phyloP scores from a whole-genome alignment of 2,888 invertebrate genomes.

The Ellobium chinense region DNA sequence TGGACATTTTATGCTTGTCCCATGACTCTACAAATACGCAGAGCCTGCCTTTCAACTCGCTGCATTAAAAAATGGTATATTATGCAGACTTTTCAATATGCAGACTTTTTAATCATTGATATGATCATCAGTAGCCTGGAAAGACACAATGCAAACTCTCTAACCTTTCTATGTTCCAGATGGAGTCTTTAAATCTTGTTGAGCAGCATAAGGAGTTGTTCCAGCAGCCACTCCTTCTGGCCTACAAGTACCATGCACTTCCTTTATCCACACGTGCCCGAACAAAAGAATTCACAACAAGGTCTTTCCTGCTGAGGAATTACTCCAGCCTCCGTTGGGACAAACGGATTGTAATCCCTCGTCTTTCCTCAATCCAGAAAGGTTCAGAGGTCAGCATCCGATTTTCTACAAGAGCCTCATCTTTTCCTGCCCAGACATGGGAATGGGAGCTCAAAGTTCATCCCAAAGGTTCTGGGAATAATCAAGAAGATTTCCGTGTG shows the following conservation, averaged over 20 bases:
- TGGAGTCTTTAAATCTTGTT: slow-evolving; percentile 87
- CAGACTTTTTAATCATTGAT: too few species aligned
- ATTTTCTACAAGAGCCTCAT: slow-evolving; percentile 78
- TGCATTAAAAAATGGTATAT: too few species aligned
- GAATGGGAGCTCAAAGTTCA: slow-evolving; percentile 79
- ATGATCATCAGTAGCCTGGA: too few species aligned
- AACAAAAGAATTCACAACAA: slow-evolving; percentile 71
- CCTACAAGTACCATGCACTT: slow-evolving; percentile 80
- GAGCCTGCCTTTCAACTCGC: too few species aligned
- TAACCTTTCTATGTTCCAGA: neutral
- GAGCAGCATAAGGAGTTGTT: slow-evolving; percentile 81
- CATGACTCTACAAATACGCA: too few species aligned
- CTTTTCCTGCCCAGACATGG: slow-evolving; percentile 78
- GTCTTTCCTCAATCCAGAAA: slow-evolving; percentile 65
- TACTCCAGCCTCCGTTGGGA: slow-evolving; percentile 80
- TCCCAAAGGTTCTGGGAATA: slow-evolving; percentile 74
- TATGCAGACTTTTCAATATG: too few species aligned
- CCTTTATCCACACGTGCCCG: slow-evolving; percentile 75
- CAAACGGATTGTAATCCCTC: slow-evolving; percentile 76
- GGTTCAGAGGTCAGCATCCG: slow-evolving; percentile 74
- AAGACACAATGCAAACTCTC: too few species aligned
- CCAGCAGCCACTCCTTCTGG: slow-evolving; percentile 76
- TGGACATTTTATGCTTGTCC: too few species aligned
- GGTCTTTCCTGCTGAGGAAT: slow-evolving; percentile 77
- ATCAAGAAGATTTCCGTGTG: slow-evolving; percentile 73